Conservation (phyloP, 2,888 invertebrate genomes). For the Bibio marci region DNA sequence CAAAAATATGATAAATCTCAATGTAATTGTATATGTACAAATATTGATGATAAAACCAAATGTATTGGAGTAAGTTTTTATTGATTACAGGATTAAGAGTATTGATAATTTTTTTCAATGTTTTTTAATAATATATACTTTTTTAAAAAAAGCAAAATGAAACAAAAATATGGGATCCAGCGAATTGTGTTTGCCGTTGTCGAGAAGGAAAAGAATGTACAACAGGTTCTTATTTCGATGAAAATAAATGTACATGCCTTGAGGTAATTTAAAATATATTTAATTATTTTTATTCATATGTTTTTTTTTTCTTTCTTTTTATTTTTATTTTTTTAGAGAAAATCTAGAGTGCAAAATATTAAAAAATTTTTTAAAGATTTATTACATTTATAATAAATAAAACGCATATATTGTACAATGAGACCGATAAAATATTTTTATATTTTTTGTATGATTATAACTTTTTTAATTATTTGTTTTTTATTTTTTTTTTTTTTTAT, state of each 20-base stretch:
- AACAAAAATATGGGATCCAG: constrained; percentile 42
- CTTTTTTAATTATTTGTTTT: too few species aligned
- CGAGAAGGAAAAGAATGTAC: constrained; percentile 36
- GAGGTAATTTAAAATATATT: constrained; percentile 8
- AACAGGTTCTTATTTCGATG: constrained; percentile 41
- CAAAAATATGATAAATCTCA: constrained; percentile 38
- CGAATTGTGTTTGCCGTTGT: constrained; percentile 41
- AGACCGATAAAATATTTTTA: too few species aligned
- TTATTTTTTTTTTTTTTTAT: too few species aligned
- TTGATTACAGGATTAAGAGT: neutral
- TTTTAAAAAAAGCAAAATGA: constrained; percentile 21
- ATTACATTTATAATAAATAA: too few species aligned
- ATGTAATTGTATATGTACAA: constrained; percentile 43
- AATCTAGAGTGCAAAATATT: too few species aligned
- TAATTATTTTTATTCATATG: too few species aligned
- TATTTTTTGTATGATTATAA: too few species aligned
- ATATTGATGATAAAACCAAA: constrained; percentile 39
- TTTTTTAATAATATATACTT: neutral
- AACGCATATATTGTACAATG: too few species aligned
- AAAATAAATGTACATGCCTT: constrained; percentile 35
- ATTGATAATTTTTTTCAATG: neutral
- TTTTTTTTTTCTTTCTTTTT: too few species aligned
- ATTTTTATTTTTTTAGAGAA: too few species aligned
- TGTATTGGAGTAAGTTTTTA: constrained; percentile 25
- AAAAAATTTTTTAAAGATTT: too few species aligned